These are phyloP conservation scores for Phalacrocorax brasilianus DNA, from an alignment of 2,113 vertebrate species.

Conservation along the genomic window DNA sequence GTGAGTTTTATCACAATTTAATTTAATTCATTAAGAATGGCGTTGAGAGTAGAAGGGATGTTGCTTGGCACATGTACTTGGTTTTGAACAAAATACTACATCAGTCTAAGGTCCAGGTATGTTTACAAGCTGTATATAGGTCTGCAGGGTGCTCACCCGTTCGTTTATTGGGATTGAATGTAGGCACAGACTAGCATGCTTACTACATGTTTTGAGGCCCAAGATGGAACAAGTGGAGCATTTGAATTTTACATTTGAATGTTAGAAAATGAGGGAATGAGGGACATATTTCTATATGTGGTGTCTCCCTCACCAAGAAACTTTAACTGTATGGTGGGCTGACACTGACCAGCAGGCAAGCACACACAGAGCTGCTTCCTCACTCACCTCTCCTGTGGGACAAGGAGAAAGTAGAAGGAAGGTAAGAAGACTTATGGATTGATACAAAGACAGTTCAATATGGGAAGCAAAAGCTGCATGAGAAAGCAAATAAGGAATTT, in stretches of 20 bases:
- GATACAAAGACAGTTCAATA: background rate
- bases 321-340: background rate
- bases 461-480: background rate
- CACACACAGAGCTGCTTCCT: background rate
- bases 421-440: background rate
- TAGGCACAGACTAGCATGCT: background rate
- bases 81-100: background rate
- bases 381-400: background rate
- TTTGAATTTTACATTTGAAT: background rate
- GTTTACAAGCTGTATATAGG: background rate
- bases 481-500: background rate
- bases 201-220: background rate
- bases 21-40: background rate
- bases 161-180: background rate
- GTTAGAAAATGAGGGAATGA: background rate
- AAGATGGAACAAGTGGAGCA: background rate
- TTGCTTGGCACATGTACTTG: background rate
- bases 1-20: fast-evolving
- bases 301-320: background rate
- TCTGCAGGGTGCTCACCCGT: background rate
- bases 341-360: background rate
- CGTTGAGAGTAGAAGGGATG: background rate
- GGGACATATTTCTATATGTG: background rate
- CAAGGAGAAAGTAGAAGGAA: background rate
- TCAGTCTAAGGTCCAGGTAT: background rate